Evolutionary conservation across 2,888 invertebrate species (phyloP).

Genomic region (Machimus rusticus): DNA sequence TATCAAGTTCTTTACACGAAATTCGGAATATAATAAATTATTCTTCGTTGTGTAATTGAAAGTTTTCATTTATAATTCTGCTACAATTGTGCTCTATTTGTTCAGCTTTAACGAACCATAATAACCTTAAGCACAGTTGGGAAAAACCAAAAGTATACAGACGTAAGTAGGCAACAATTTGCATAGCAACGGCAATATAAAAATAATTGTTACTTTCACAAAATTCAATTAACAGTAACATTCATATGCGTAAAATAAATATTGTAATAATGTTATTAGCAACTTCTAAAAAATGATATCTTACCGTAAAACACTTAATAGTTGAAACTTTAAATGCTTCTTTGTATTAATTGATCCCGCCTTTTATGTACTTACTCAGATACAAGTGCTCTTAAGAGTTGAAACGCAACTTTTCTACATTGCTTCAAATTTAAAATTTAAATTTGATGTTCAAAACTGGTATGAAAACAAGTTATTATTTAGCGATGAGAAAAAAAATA

Average conservation of each 20-base stretch:
- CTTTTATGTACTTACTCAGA: neutral
- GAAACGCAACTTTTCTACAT: neutral
- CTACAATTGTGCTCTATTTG: neutral
- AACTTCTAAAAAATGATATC: too few relatives aligned
- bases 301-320: neutral
- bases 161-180: neutral
- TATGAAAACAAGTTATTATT: neutral
- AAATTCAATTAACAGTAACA: neutral
- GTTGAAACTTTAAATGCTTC: neutral
- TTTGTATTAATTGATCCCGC: neutral
- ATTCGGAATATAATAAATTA: neutral
- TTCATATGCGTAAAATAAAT: neutral
- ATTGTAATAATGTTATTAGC: too few relatives aligned
- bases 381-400: neutral
- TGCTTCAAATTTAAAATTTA: neutral
- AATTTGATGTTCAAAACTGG: neutral
- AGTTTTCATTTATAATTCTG: neutral
- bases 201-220: neutral
- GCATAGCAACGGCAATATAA: neutral
- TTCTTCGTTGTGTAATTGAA: neutral
- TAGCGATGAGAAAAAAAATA: neutral
- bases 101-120: neutral
- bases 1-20: neutral
- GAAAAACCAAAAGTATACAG: neutral
- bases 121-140: neutral